Percentiles rank a stretch among this genome's conserved stretches.
Conservation (phyloP, 2,113 vertebrate genomes). For the Cyprinodon variegatus region DNA sequence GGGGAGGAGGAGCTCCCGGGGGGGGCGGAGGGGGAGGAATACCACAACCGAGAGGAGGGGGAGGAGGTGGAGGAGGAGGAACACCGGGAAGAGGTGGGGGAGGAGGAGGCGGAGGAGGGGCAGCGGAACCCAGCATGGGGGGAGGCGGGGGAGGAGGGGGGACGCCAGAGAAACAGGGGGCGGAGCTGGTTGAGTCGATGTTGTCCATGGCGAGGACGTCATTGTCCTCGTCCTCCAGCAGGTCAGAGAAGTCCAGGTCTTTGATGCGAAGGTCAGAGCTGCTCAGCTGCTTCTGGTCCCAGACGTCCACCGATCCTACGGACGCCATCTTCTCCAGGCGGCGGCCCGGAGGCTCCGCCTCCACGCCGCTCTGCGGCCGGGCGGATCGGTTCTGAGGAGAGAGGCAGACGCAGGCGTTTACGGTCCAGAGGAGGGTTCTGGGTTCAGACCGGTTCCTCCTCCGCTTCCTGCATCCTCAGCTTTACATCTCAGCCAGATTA, state of each 20-base stretch:
- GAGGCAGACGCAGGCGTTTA: neutral
- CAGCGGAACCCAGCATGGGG: neutral
- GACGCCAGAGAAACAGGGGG: constrained; percentile 21
- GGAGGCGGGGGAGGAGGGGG: constrained; percentile 54
- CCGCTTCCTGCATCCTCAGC: too few species aligned
- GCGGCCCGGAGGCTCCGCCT: constrained; percentile 77
- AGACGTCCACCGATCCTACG: constrained; percentile 65
- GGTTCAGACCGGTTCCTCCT: too few species aligned
- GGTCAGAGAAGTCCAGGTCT: constrained; percentile 95
- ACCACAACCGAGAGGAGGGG: constrained; percentile 49
- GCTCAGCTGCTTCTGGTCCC: constrained; percentile 76
- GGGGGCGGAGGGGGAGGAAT: constrained; percentile 46
- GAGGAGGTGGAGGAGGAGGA: constrained; percentile 71
- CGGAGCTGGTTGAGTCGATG: constrained; percentile 44
- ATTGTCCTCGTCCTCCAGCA: constrained; percentile 91
- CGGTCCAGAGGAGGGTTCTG: too few species aligned
- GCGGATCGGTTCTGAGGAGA: constrained; percentile 52
- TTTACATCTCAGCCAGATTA: too few species aligned
- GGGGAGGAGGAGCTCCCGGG: constrained; percentile 13
- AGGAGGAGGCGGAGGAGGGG: constrained; percentile 58
- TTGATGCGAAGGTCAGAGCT: constrained; percentile 86
- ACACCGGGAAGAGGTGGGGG: constrained; percentile 45
- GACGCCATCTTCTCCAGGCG: constrained; percentile 82
- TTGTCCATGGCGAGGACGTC: constrained; percentile 84
- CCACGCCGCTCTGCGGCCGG: constrained; percentile 81